Conservation (phyloP, 2,113 vertebrate genomes). For the Serilophus lunatus region DNA sequence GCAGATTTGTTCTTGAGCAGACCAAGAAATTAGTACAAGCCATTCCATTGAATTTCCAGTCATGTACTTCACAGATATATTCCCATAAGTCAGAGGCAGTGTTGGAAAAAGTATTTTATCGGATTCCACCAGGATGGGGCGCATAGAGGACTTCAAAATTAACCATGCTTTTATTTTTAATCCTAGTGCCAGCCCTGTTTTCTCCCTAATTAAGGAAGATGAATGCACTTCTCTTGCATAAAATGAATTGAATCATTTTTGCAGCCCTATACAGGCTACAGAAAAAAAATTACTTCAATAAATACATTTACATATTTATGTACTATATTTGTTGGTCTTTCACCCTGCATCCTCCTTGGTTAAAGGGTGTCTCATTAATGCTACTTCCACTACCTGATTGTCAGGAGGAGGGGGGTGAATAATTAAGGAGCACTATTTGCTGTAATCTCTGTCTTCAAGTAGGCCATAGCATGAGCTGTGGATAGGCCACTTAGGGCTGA, state of each 20-base stretch:
- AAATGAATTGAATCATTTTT: background rate
- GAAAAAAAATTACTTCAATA: slow-evolving; percentile 11
- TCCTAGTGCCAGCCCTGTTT: background rate
- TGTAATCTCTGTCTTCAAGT: background rate
- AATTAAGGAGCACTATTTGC: slow-evolving; percentile 9
- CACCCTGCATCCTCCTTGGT: background rate
- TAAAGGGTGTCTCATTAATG: slow-evolving; percentile 22
- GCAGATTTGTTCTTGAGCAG: background rate
- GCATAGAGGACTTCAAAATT: background rate
- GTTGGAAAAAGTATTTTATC: slow-evolving; percentile 10
- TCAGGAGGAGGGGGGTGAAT: background rate
- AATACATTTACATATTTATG: slow-evolving; percentile 45
- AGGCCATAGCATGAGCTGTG: background rate
- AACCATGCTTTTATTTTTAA: slow-evolving; percentile 31
- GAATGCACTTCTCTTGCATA: background rate
- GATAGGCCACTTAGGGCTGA: background rate
- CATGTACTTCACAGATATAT: background rate
- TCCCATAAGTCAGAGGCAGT: slow-evolving; percentile 6
- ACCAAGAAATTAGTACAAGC: background rate
- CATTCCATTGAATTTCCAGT: slow-evolving; percentile 17
- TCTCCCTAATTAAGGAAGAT: slow-evolving; percentile 41
- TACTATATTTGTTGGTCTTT: background rate
- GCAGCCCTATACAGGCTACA: background rate
- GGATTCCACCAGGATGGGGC: background rate
- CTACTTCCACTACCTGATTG: background rate